Evolutionary conservation across 37 sponge, comb jelly and placozoan species (phyloP).

Genomic region (Bolinopsis microptera): DNA sequence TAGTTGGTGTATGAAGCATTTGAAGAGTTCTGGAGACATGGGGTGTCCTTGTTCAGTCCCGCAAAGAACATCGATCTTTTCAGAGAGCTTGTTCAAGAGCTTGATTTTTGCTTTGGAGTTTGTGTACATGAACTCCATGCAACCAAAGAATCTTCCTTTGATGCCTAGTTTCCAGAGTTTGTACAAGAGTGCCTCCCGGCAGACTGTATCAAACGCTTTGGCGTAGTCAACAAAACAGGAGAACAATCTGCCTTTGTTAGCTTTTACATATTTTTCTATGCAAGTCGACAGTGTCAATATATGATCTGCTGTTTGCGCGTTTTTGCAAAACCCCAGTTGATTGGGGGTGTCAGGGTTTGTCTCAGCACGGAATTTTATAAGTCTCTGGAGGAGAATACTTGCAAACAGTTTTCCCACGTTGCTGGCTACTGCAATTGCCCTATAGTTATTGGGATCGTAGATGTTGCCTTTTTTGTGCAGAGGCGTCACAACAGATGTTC

Average conservation of each 20-base stretch:
- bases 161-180: neutral
- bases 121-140: neutral
- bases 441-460: too few relatives aligned
- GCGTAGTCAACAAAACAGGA: constrained; percentile 1
- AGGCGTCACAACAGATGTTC: neutral
- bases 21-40: too few relatives aligned
- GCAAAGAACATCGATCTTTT: neutral
- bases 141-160: neutral
- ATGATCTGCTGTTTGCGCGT: neutral
- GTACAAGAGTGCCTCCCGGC: neutral
- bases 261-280: neutral
- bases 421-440: too few relatives aligned
- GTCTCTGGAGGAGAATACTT: neutral
- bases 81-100: neutral
- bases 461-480: neutral
- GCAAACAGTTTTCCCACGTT: too few relatives aligned
- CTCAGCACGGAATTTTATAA: neutral
- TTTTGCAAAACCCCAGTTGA: neutral
- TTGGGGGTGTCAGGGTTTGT: neutral
- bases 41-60: constrained; percentile 34
- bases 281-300: neutral
- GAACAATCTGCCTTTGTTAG: neutral
- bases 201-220: neutral
- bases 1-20: constrained; percentile 6
- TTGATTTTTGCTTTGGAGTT: neutral